Evolutionary conservation across 1,140 invertebrate species (phyloP).

Genomic region (Branchinecta lynchi): DNA sequence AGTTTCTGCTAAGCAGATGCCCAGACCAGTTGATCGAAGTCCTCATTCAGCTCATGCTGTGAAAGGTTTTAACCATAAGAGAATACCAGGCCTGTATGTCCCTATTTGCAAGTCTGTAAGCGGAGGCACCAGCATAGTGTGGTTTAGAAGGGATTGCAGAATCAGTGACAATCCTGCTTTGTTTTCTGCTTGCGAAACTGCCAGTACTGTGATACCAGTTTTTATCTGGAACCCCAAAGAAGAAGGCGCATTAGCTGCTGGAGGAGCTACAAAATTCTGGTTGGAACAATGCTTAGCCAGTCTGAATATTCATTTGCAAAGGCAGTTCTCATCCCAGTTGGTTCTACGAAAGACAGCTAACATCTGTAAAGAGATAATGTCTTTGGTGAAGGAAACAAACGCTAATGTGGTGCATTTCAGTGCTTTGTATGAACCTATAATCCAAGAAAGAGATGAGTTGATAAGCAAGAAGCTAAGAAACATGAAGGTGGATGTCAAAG

Average conservation of each 20-base stretch:
- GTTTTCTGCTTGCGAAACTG: neutral
- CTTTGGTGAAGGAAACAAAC: neutral
- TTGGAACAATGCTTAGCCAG: neutral
- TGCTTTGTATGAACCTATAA: conserved; percentile 13
- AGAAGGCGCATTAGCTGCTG: conserved; percentile 7
- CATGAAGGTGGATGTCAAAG: conserved; percentile 3
- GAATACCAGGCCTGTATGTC: too few relatives aligned
- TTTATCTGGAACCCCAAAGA: conserved; percentile 4
- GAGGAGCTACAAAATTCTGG: conserved; percentile 7
- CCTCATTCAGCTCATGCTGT: too few relatives aligned
- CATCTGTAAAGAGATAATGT: neutral
- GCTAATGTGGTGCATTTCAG: neutral
- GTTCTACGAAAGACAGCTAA: neutral
- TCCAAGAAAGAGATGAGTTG: conserved; percentile 9
- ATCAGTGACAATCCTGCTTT: conserved; percentile 14
- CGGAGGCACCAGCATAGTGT: neutral
- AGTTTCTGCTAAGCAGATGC: too few relatives aligned
- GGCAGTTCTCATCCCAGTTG: neutral
- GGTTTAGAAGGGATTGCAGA: conserved; percentile 15
- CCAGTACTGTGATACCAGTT: neutral
- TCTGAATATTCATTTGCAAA: neutral
- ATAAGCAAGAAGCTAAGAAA: neutral
- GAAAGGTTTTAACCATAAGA: too few relatives aligned
- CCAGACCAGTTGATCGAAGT: too few relatives aligned
- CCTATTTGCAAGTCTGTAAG: neutral